Evolutionary conservation across 2,888 invertebrate species (phyloP), one percentile per base, ranked within the genome.

Genomic region (Ennomos quercinarius): DNA sequence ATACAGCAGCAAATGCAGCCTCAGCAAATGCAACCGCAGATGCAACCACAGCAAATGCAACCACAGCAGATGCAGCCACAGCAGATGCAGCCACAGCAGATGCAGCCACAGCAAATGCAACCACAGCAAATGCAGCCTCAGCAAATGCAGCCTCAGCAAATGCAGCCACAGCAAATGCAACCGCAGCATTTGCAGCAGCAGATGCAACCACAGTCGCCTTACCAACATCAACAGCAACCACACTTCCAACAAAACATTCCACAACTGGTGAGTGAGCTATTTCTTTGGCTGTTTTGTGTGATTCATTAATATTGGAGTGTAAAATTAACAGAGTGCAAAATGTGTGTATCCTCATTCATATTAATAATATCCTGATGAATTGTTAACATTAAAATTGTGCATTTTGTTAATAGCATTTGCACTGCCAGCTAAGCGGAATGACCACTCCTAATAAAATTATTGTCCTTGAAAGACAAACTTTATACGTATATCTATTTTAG

Each of bases 111-210:
- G n/a, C 87, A 87, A 55, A 84, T 86, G 46, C 83, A 83, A 2
- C 65, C 67, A 10, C 53, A 61, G n/a, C 53, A 61, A 40, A 45
- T 53, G 34, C 73, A 69, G 40, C 74, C 90, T 69, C 85, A 74
- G 40, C 93, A 94, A 37, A 60, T 56, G 70, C 66, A 36, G 56
- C 27, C 27, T 3, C 64, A 17, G 58, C 68, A 57, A 58, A 57
- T 74, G 53, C 97, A 97, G 67, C 89, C 90, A 68, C 64, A 17
- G 58, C 68, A 57, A 58, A 57, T 74, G 53, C 97, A 97, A 67
- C 89, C 90, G 68, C 85, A 75, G 40, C 93, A 94, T 40, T 57
- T 56, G 71, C 66, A 34, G 61, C 64, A 35, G 58, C 68, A 57
- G 58, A 59, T 65, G 47, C 69, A 66, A 35, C 70, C 70, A 73